Conservation (phyloP, 2,797 vertebrate genomes). For the Glyptemys insculpta region DNA sequence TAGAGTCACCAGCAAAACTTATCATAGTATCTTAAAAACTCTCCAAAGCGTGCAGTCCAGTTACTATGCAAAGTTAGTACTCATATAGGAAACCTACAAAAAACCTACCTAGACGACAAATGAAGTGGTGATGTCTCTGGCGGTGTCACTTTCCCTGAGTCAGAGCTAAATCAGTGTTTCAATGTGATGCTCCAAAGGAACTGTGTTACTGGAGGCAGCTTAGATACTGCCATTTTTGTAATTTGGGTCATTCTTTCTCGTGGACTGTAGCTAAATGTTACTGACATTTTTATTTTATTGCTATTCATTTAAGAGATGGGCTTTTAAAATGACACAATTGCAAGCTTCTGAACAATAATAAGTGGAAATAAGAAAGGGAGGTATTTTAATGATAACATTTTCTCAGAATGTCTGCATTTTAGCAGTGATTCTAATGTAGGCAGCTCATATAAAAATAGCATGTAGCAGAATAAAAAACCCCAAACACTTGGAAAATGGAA, state of each 20-base stretch:
- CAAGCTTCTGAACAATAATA: not conserved
- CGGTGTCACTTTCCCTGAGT: rapidly evolving
- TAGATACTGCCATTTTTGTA: not conserved
- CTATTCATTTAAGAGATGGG: not conserved
- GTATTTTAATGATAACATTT: slow-evolving; percentile 34
- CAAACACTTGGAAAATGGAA: not conserved
- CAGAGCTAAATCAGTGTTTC: not conserved
- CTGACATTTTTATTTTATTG: not conserved
- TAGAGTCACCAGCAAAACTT: not conserved
- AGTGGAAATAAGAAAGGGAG: not conserved
- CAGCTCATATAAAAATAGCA: slow-evolving; percentile 1
- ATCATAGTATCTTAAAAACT: not conserved
- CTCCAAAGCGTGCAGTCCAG: not conserved
- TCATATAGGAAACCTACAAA: not conserved
- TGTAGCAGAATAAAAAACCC: slow-evolving; percentile 31
- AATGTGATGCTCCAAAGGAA: not conserved
- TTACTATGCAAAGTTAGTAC: not conserved
- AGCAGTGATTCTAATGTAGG: slow-evolving; percentile 19
- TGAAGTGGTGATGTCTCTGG: not conserved
- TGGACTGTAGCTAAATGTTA: not conserved
- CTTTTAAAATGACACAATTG: not conserved
- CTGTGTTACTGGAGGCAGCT: not conserved
- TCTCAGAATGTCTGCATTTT: slow-evolving; percentile 7
- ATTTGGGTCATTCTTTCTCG: not conserved
- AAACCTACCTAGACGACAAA: not conserved